phyloP scores from a whole-genome alignment of 2,888 invertebrate species.

The Amphipoea lucens region DNA sequence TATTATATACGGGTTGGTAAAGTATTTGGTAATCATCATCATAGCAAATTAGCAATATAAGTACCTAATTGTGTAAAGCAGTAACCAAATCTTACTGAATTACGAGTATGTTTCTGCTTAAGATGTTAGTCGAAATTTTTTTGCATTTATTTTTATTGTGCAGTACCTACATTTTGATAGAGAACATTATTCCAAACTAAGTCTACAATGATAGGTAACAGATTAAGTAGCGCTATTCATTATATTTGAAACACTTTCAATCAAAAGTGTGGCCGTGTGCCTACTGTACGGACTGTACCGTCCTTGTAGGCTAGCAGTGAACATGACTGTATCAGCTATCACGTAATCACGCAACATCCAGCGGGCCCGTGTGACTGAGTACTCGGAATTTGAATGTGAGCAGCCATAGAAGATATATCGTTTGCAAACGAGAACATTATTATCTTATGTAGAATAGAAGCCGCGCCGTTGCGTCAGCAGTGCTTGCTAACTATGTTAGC shows the following conservation, averaged over 20 bases:
- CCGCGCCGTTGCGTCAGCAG: neutral
- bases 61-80: neutral
- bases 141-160: neutral
- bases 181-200: neutral
- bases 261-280: neutral
- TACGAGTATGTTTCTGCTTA: too few species aligned
- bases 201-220: neutral
- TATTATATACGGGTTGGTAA: neutral
- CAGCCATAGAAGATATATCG: neutral
- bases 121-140: neutral
- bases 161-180: neutral
- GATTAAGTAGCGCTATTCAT: neutral
- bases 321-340: neutral
- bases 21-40: neutral
- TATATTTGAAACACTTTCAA: neutral
- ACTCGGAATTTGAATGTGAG: neutral
- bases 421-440: neutral
- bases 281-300: neutral
- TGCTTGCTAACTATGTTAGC: neutral
- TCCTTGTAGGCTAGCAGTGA: neutral
- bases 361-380: too few species aligned
- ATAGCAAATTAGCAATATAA: neutral
- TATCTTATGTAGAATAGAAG: neutral
- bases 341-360: neutral
- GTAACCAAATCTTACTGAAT: neutral